Evolutionary conservation across 2,888 invertebrate species (phyloP), one percentile per base, ranked within the genome.

Genomic region (Scaptodrosophila latifasciaeformis): DNA sequence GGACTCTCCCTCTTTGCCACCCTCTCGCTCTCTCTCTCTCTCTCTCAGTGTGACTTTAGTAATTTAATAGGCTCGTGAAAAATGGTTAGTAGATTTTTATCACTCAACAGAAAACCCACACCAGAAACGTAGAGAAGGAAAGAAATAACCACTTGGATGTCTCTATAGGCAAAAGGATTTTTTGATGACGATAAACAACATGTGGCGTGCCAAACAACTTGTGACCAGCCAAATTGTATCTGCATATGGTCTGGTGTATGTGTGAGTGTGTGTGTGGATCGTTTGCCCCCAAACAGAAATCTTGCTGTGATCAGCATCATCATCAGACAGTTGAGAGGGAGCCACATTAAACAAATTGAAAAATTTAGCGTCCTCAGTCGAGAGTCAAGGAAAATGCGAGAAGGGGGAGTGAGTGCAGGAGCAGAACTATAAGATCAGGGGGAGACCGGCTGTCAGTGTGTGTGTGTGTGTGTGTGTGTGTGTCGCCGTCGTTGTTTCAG

Each of bases 1-100:
- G 15, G 34, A 13, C n/a, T n/a, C n/a, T n/a, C n/a, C n/a, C n/a
- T n/a, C n/a, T n/a, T n/a, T n/a, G n/a, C n/a, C n/a, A n/a, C n/a
- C n/a, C n/a, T n/a, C n/a, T n/a, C n/a, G n/a, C n/a, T n/a, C n/a
- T n/a, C n/a, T n/a, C n/a, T n/a, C n/a, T n/a, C n/a, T n/a, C n/a
- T n/a, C n/a, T n/a, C n/a, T n/a, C 56, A 48, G 56, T 70, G 63
- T 59, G 68, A 66, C 70, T 72, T 72, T 70, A 77, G 72, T 77
- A 72, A 72, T 68, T 72, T 77, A 72, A 72, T 70, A 78, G 74
- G 72, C 70, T 75, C 72, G 62, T 68, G 59, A 78, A 71, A 70
- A 75, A 67, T 75, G 58, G 58, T 69, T 61, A 57, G 51, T 59
- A 62, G 69, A 75, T 75, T 71, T 77, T 69, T 75, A 75, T 78